Percentiles rank a stretch among this genome's conserved stretches.
Evolutionary conservation across 2,888 invertebrate genomes (phyloP).

Genomic region (Galerucella pusilla): DNA sequence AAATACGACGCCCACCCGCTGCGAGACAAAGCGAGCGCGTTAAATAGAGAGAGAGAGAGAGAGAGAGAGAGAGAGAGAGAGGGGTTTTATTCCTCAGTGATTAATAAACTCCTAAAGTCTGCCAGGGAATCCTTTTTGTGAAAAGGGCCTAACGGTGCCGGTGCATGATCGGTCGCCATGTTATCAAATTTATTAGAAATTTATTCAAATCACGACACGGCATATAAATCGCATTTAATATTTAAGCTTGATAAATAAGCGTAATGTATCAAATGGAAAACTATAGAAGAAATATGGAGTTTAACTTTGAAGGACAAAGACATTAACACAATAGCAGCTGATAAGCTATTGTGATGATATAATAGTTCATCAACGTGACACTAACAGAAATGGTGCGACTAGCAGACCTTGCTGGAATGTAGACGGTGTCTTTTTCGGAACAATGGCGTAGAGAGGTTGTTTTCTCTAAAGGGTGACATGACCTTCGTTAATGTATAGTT

Average conservation of each 20-base stretch:
- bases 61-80: too few species aligned
- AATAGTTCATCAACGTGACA: conserved; percentile 64
- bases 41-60: too few species aligned
- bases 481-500: neutral
- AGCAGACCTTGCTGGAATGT: conserved; percentile 31
- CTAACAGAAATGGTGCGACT: conserved; percentile 51
- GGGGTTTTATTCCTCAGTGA: neutral
- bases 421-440: conserved; percentile 25
- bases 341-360: conserved; percentile 63
- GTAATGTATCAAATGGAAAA: conserved; percentile 34
- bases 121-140: conserved; percentile 24
- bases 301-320: conserved; percentile 37
- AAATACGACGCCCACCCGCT: neutral
- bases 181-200: conserved; percentile 37
- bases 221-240: conserved; percentile 36
- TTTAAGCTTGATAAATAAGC: conserved; percentile 39
- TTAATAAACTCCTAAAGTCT: conserved; percentile 6
- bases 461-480: neutral
- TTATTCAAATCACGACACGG: conserved; percentile 38
- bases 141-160: conserved; percentile 23
- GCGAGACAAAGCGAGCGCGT: neutral
- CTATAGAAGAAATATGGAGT: conserved; percentile 40
- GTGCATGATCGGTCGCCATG: conserved; percentile 33
- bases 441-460: conserved; percentile 22
- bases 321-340: conserved; percentile 59